phyloP scores from a whole-genome alignment of 2,797 vertebrate species.

The Sardinella longiceps region DNA sequence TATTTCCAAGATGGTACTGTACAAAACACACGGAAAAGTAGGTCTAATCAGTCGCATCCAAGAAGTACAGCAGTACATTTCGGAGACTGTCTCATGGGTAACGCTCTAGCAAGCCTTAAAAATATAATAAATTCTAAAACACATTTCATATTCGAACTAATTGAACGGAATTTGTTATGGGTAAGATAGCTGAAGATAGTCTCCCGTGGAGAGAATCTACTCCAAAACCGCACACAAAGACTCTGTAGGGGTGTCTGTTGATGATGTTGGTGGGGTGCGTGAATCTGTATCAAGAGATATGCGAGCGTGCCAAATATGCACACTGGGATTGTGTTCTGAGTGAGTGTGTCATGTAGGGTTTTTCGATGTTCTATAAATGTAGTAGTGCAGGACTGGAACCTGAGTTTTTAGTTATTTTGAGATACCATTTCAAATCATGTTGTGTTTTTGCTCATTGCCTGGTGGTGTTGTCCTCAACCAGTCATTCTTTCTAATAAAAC shows the following conservation, averaged over 20 bases:
- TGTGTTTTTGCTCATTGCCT: too few species aligned
- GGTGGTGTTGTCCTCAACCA: too few species aligned
- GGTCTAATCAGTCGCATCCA: too few species aligned
- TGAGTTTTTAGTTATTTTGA: neutral
- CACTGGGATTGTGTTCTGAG: neutral
- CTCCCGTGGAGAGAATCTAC: neutral
- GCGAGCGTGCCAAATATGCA: neutral
- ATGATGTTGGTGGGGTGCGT: neutral
- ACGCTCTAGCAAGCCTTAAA: neutral
- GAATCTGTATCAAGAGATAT: neutral
- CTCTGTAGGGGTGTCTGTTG: neutral
- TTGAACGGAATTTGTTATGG: neutral
- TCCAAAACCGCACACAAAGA: neutral
- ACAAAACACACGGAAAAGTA: too few species aligned
- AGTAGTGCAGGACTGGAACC: neutral
- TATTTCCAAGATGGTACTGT: too few species aligned
- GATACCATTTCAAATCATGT: neutral
- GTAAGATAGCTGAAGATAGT: neutral
- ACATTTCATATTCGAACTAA: neutral
- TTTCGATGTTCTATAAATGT: too few species aligned
- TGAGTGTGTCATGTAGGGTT: neutral
- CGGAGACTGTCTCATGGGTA: neutral
- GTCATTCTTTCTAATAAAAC: too few species aligned
- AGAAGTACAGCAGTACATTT: too few species aligned
- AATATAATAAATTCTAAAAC: neutral